phyloP scores from a whole-genome alignment of 37 sponge, comb jelly and placozoan species.

The Spongilla lacustris region DNA sequence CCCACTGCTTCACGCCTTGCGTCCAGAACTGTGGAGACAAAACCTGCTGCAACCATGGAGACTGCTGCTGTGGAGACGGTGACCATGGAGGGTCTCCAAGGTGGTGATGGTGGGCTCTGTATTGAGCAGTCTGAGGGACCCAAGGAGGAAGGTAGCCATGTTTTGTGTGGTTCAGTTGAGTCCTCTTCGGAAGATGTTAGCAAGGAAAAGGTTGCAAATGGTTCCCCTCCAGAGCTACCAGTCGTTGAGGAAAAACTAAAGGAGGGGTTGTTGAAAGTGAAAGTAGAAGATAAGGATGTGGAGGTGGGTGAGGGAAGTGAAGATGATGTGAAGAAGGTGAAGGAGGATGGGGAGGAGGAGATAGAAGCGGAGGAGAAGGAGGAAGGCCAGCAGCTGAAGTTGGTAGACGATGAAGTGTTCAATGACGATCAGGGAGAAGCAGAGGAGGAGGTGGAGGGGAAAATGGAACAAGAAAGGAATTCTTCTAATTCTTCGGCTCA shows the following conservation, averaged over 20 bases:
- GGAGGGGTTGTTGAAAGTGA: not conserved
- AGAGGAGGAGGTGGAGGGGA: not conserved
- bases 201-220: not conserved
- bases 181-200: not conserved
- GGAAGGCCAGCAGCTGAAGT: not conserved
- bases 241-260: not conserved
- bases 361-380: not conserved
- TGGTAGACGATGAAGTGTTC: not conserved
- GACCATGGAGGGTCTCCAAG: not conserved
- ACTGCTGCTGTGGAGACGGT: too few species aligned
- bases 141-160: not conserved
- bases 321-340: not conserved
- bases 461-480: not conserved
- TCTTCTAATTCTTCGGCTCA: not conserved
- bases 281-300: conserved; percentile 10
- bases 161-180: not conserved
- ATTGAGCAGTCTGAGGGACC: not conserved
- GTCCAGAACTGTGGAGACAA: not conserved
- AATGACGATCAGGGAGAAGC: not conserved
- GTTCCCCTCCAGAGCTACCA: not conserved
- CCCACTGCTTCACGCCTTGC: not conserved
- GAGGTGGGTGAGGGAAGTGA: conserved; percentile 16
- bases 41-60: not conserved
- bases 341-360: not conserved
- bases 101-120: not conserved